Evolutionary conservation across 1,140 invertebrate species (phyloP).

Genomic region (Conus ventricosus): DNA sequence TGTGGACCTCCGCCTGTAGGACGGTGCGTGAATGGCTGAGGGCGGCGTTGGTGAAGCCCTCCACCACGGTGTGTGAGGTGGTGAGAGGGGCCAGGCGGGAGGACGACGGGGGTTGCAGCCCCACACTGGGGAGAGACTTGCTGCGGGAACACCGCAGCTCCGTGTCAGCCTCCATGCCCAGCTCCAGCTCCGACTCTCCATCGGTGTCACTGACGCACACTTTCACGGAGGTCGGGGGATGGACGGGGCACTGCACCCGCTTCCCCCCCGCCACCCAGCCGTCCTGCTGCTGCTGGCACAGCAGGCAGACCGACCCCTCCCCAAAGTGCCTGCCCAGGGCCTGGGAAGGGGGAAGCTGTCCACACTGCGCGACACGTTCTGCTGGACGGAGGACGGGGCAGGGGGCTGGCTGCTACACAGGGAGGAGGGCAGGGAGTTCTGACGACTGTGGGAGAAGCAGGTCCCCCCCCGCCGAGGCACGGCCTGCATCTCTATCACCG

Average conservation of each 20-base stretch:
- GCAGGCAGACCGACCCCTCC: conserved; percentile 27
- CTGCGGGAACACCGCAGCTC: conserved; percentile 41
- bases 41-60: conserved; percentile 18
- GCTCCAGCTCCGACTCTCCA: conserved; percentile 12
- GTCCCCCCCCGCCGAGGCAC: conserved; percentile 38
- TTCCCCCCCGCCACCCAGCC: conserved; percentile 26
- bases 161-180: not conserved
- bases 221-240: not conserved
- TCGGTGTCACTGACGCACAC: not conserved
- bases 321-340: conserved; percentile 17
- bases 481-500: conserved; percentile 46
- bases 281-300: conserved; percentile 28
- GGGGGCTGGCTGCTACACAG: conserved; percentile 60
- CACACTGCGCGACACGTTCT: conserved; percentile 57
- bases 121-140: conserved; percentile 58
- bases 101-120: not conserved
- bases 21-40: conserved; percentile 64
- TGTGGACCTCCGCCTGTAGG: conserved; percentile 68
- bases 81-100: not conserved
- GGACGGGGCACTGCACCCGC: conserved; percentile 1
- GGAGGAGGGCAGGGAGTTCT: conserved; percentile 66
- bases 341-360: conserved; percentile 55
- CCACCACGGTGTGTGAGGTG: conserved; percentile 14
- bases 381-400: conserved; percentile 44
- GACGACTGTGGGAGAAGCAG: conserved; percentile 47